These are phyloP conservation scores for Rousettus madagascariensis DNA, from an alignment of 2,797 vertebrate genomes.

Conservation along the genomic window DNA sequence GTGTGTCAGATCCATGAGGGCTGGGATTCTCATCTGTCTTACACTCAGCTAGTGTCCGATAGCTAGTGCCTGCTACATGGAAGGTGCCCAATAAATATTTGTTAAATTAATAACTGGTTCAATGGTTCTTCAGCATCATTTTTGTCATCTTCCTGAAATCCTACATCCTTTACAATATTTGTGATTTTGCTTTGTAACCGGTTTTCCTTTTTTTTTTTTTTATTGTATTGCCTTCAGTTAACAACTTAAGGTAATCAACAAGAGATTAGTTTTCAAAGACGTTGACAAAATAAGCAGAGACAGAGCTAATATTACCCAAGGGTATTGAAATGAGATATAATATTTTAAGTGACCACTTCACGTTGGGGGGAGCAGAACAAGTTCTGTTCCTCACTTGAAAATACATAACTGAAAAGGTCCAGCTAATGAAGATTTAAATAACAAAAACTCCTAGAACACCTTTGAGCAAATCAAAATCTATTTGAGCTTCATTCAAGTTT, in stretches of 20 bases:
- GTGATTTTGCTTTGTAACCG: background rate
- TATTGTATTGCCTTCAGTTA: background rate
- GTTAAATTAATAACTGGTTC: background rate
- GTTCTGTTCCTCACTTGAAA: background rate
- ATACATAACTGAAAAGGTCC: background rate
- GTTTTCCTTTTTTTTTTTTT: conserved; percentile 8
- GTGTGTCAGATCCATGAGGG: background rate
- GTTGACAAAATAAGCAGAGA: background rate
- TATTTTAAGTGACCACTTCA: background rate
- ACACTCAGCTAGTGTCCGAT: background rate
- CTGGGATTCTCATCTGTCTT: background rate
- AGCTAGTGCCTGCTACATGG: background rate
- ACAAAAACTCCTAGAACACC: background rate
- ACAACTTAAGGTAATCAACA: background rate
- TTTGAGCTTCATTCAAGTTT: conserved; percentile 21
- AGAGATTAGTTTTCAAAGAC: background rate
- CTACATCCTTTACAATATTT: background rate
- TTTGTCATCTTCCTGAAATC: background rate
- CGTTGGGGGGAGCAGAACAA: background rate
- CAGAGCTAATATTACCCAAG: background rate
- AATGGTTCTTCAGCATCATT: background rate
- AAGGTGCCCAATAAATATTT: background rate
- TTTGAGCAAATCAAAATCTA: conserved; percentile 23
- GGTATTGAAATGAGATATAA: background rate
- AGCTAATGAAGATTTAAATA: conserved; percentile 14